Conservation (phyloP, 2,888 invertebrate species). For the Hypena proboscidalis region DNA sequence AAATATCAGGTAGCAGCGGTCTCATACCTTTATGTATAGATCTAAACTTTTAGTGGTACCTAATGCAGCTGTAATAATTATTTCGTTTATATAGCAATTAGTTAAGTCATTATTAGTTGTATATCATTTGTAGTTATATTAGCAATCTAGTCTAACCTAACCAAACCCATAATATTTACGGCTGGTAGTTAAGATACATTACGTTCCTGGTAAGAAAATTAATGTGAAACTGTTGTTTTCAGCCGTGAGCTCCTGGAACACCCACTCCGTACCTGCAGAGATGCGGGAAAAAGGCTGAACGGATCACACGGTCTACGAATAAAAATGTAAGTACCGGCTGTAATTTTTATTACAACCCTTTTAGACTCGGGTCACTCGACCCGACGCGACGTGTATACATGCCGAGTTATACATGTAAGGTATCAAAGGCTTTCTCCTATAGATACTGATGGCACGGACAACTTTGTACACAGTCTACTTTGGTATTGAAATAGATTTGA, state of each 20-base stretch:
- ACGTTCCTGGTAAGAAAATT: conserved; percentile 10
- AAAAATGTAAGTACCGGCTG: conserved; percentile 75
- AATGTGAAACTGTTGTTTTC: conserved; percentile 31
- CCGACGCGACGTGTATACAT: conserved; percentile 7
- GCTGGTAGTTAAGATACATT: neutral
- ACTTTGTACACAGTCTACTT: neutral
- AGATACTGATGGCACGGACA: conserved; percentile 10
- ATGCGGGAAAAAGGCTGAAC: conserved; percentile 81
- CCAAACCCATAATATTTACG: too few relatives aligned
- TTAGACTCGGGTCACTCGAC: conserved; percentile 10
- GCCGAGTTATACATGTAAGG: too few relatives aligned
- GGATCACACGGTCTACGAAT: conserved; percentile 58
- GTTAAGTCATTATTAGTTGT: too few relatives aligned
- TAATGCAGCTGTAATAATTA: too few relatives aligned
- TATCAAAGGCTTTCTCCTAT: conserved; percentile 22
- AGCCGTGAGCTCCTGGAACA: conserved; percentile 52
- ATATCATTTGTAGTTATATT: too few relatives aligned
- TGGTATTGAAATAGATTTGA: too few relatives aligned
- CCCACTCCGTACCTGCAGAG: conserved; percentile 58
- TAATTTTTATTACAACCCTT: conserved; percentile 28
- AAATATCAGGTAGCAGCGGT: too few relatives aligned
- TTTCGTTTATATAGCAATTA: too few relatives aligned
- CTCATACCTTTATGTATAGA: too few relatives aligned
- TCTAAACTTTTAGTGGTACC: too few relatives aligned
- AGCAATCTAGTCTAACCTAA: too few relatives aligned